A percentile compares a stretch with the other conserved stretches of the same genome.
Evolutionary conservation across 35 echinoderm and acorn worm species (phyloP).

Genomic region (Nesometra sesokonis): DNA sequence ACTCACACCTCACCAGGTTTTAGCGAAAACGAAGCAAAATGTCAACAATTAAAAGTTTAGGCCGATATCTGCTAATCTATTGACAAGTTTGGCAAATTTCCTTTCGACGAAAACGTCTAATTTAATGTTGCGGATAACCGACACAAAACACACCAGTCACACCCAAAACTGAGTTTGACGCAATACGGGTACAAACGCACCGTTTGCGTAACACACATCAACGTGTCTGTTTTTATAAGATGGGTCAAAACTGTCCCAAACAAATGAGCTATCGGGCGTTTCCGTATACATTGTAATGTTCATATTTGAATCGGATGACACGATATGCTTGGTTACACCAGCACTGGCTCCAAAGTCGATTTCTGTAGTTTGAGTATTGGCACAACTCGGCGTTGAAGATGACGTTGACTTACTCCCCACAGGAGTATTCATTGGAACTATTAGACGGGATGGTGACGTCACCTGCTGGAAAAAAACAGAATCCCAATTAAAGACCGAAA

Average conservation of each 20-base stretch:
- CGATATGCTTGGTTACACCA: constrained; percentile 50
- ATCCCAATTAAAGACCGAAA: too few species aligned
- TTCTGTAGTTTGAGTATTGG: constrained; percentile 18
- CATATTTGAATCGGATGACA: constrained; percentile 74
- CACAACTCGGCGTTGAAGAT: neutral
- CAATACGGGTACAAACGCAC: constrained; percentile 68
- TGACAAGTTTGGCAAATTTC: too few species aligned
- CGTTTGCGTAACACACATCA: constrained; percentile 49
- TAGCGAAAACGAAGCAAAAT: too few species aligned
- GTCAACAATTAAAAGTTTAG: too few species aligned
- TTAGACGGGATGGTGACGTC: constrained; percentile 39
- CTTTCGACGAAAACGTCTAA: too few species aligned
- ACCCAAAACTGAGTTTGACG: constrained; percentile 75
- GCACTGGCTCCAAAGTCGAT: constrained; percentile 79
- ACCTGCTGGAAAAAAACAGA: neutral
- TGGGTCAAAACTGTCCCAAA: constrained; percentile 86
- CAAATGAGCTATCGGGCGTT: constrained; percentile 41
- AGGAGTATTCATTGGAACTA: constrained; percentile 83
- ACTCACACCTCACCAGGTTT: too few species aligned
- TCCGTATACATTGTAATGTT: constrained; percentile 27
- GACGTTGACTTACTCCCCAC: constrained; percentile 26
- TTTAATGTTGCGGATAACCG: too few species aligned
- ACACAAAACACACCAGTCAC: constrained; percentile 28
- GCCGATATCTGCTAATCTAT: too few species aligned
- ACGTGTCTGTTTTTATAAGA: constrained; percentile 21